These are phyloP conservation scores for Andrena flavipes DNA, from an alignment of 2,888 invertebrate genomes.

Conservation along the genomic window DNA sequence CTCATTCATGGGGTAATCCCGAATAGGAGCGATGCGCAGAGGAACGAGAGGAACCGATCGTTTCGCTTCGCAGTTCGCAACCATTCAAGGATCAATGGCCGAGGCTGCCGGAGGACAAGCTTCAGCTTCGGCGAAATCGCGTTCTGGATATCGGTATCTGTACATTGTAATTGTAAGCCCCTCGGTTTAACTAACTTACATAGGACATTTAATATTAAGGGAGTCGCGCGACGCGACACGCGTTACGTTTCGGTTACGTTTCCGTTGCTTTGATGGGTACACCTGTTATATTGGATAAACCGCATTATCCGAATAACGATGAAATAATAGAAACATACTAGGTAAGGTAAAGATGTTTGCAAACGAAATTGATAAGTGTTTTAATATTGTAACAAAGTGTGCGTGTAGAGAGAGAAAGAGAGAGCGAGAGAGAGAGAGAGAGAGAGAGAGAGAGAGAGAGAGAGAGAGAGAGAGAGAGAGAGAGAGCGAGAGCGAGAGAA, in stretches of 20 bases:
- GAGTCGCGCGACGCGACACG: background rate
- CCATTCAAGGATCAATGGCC: background rate
- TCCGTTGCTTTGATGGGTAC: conserved; percentile 71
- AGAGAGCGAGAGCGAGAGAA: no score
- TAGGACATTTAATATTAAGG: conserved; percentile 4
- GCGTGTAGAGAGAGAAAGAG: conserved; percentile 25
- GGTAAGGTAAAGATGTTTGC: conserved; percentile 76
- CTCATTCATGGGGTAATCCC: background rate
- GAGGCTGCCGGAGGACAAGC: conserved; percentile 13
- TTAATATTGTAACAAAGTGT: conserved; percentile 68
- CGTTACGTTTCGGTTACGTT: conserved; percentile 40
- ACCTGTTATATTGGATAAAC: conserved; percentile 78
- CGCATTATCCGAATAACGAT: conserved; percentile 80
- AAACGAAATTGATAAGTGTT: conserved; percentile 71
- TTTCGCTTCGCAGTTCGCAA: background rate
- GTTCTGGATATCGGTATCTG: background rate
- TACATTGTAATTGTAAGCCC: conserved; percentile 25
- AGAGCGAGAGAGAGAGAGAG: no score
- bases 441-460: no score
- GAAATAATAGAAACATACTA: conserved; percentile 84
- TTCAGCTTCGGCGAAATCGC: conserved; percentile 24
- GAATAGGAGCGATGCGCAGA: background rate
- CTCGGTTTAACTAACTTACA: conserved; percentile 37
- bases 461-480: background rate
- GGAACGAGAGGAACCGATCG: background rate